These are phyloP conservation scores for Clavelina lepadiformis DNA, from an alignment of 23 tunicate genomes.

Conservation along the genomic window DNA sequence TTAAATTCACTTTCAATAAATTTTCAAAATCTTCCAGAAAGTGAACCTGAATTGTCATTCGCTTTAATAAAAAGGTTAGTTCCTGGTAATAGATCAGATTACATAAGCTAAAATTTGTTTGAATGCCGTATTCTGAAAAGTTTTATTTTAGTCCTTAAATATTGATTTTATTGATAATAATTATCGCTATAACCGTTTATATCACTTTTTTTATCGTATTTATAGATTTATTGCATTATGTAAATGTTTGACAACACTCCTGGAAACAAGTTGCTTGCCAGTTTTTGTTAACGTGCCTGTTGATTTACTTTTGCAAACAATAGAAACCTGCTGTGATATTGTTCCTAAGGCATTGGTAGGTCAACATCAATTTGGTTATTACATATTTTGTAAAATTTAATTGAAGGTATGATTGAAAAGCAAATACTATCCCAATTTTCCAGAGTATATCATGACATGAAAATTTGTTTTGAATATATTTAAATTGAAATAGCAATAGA, in stretches of 20 bases:
- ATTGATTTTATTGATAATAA: too few species aligned
- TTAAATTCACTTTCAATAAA: constrained; percentile 19
- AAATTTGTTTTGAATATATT: neutral
- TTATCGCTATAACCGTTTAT: too few species aligned
- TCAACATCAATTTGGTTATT: neutral
- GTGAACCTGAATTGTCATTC: constrained; percentile 27
- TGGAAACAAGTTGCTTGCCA: constrained; percentile 6
- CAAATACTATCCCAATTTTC: too few species aligned
- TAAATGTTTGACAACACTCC: constrained; percentile 6
- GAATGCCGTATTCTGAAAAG: too few species aligned
- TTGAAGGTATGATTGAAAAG: neutral
- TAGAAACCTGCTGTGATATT: constrained; percentile 1
- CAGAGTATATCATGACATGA: neutral
- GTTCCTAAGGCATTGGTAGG: constrained; percentile 17
- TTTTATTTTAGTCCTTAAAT: too few species aligned
- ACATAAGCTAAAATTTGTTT: neutral
- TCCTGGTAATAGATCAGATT: neutral
- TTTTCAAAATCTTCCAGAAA: constrained; percentile 16
- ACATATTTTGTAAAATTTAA: neutral
- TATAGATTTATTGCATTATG: constrained; percentile 9
- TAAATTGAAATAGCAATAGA: too few species aligned
- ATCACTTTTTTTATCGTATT: neutral
- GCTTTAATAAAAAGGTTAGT: constrained; percentile 16
- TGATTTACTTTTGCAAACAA: neutral
- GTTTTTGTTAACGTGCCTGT: constrained; percentile 3